Percentiles rank a stretch among this genome's conserved stretches.
Conservation (phyloP, 2,888 invertebrate species). For the Conops quadrifasciatus region DNA sequence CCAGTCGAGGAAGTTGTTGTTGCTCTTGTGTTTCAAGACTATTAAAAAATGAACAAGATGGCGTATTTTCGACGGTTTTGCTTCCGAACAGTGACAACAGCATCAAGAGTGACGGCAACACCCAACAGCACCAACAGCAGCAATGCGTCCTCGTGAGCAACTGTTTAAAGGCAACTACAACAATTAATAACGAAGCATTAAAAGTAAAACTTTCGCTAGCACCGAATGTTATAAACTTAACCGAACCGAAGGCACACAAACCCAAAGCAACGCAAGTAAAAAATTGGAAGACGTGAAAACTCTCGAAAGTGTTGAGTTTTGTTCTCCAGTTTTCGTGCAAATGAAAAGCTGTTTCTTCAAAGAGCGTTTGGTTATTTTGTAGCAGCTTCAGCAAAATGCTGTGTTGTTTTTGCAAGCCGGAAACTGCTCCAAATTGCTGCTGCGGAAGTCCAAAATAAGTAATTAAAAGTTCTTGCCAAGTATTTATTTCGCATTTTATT, state of each 20-base stretch:
- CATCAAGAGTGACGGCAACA: constrained; percentile 32
- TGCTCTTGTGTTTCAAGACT: constrained; percentile 18
- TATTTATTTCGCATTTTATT: constrained; percentile 4
- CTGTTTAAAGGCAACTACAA: constrained; percentile 53
- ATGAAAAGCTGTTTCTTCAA: background rate
- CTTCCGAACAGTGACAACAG: constrained; percentile 31
- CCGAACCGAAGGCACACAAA: constrained; percentile 8
- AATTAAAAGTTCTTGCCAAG: constrained; percentile 57
- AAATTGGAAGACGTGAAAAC: background rate
- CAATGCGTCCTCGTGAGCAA: constrained; percentile 37
- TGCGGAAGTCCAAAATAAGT: constrained; percentile 54
- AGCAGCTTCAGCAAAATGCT: background rate
- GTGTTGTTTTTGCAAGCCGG: background rate
- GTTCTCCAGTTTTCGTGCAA: constrained; percentile 5
- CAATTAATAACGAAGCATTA: constrained; percentile 60
- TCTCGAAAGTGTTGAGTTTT: constrained; percentile 26
- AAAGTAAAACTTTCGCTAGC: constrained; percentile 53
- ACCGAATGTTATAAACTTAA: constrained; percentile 14
- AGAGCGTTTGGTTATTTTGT: background rate
- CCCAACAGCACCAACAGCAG: constrained; percentile 36
- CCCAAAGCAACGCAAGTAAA: background rate
- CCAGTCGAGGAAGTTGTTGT: constrained; percentile 38
- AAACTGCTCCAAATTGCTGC: constrained; percentile 5
- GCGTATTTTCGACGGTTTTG: background rate
- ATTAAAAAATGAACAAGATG: background rate